Base-by-base conservation (phyloP, 2,888 invertebrate species). In the Calameuta pallipes region DNA sequence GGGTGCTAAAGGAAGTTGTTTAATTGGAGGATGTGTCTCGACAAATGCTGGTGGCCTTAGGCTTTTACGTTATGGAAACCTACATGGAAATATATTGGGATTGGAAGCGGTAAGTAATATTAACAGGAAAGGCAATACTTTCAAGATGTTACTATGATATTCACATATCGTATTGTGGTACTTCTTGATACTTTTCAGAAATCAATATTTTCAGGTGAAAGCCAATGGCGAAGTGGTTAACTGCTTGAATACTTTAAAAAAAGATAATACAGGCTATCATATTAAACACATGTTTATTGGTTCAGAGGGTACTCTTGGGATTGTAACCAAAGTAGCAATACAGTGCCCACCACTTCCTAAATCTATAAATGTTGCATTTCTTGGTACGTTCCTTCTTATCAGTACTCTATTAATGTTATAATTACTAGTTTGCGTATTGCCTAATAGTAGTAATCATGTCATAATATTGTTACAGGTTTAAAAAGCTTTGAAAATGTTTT, bases 211-310 rank as follows among this genome's bases (percentile, higher is more conserved):
- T 73, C 81, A 96, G 96, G 97, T 97, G 12, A 94, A 95, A 91
- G 97, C 98, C 0, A 94, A 96, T 89, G 98, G 98, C 0, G 94
- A 96, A 76, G 92, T 99, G 0, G 91, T 99, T 41, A 96, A 99
- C 90, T 95, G 97, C 80, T 93, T 99, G 90, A 96, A 95, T 79
- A 94, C 95, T 0, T 93, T 99, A 85, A 96, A 98, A 89, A 99
- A 99, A 91, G 99, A 99, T 91, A 99, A 99, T 91, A 99, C 99
- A 0, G 99, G 99, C 0, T 98, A 98, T 90, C 98, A 99, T 90
- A 92, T 99, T 85, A 98, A 98, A 89, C 98, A 99, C 92, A 92
- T 99, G 80, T 99, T 99, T 90, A 97, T 99, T 85, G 99, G 99
- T 23, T 98, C 98, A 0, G 99, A 99, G 92, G 99, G 99, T 74